phyloP scores from a whole-genome alignment of 2,113 vertebrate species.

The Pelmatolapia mariae region DNA sequence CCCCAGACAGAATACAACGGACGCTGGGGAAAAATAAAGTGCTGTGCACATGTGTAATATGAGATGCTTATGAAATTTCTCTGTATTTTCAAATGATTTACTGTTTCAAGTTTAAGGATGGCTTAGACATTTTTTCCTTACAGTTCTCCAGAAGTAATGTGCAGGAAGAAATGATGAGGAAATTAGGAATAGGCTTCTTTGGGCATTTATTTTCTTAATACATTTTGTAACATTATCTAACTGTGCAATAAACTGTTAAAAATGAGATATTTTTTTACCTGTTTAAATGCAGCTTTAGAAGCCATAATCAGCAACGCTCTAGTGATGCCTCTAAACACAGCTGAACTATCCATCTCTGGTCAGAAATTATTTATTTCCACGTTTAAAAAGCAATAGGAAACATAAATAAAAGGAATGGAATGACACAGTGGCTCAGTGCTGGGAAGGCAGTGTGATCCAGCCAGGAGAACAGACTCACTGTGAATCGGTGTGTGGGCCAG shows the following conservation, averaged over 20 bases:
- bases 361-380: constrained; percentile 59
- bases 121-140: not conserved
- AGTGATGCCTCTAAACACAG: constrained; percentile 44
- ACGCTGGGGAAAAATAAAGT: constrained; percentile 11
- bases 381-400: constrained; percentile 40
- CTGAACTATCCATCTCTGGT: constrained; percentile 20
- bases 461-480: constrained; percentile 32
- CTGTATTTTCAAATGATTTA: constrained; percentile 17
- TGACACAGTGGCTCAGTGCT: constrained; percentile 51
- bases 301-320: constrained; percentile 41
- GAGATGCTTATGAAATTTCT: constrained; percentile 1
- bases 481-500: constrained; percentile 49
- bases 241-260: not conserved
- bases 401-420: constrained; percentile 44
- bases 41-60: not conserved
- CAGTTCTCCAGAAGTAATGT: not conserved
- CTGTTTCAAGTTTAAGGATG: not conserved
- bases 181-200: not conserved
- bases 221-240: not conserved
- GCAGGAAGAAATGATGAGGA: not conserved
- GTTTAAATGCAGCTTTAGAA: constrained; percentile 19
- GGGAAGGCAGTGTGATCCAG: constrained; percentile 51
- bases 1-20: not conserved
- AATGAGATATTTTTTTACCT: not conserved
- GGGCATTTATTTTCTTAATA: not conserved